Evolutionary conservation across 2,888 invertebrate genomes (phyloP).

Genomic region (Furcula furcula): DNA sequence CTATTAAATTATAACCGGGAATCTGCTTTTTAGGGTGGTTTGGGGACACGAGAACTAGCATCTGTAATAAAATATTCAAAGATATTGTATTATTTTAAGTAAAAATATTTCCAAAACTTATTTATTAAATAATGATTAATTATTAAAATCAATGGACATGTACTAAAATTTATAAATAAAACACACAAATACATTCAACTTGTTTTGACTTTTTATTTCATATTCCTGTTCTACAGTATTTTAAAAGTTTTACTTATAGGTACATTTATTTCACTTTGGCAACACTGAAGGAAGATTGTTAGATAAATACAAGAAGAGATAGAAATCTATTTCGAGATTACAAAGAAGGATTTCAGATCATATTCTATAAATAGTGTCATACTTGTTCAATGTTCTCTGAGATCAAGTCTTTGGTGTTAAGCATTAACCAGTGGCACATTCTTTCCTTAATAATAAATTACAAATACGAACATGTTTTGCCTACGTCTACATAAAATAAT

Average conservation of each 20-base stretch:
- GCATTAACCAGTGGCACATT: conserved; percentile 32
- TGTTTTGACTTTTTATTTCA: conserved; percentile 24
- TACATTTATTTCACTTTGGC: conserved; percentile 47
- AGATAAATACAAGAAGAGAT: conserved; percentile 7
- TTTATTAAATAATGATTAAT: conserved; percentile 15
- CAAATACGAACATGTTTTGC: conserved; percentile 17
- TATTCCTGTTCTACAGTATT: conserved; percentile 18
- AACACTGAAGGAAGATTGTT: conserved; percentile 28
- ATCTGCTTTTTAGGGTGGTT: too few relatives aligned
- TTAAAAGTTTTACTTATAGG: conserved; percentile 23
- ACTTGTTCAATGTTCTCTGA: conserved; percentile 24
- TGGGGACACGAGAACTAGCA: too few relatives aligned
- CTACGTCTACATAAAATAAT: conserved; percentile 14
- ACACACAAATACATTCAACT: conserved; percentile 19
- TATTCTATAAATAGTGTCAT: background rate
- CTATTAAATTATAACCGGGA: too few relatives aligned
- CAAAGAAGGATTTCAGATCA: background rate
- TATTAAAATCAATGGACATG: conserved; percentile 1
- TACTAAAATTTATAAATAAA: background rate
- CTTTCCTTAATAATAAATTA: conserved; percentile 14
- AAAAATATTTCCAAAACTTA: conserved; percentile 31
- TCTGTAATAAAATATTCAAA: background rate
- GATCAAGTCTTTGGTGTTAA: conserved; percentile 33
- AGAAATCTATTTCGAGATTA: too few relatives aligned
- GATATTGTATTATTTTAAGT: conserved; percentile 11